Percentiles rank a stretch among this genome's conserved stretches.
Conservation (phyloP, 1,140 invertebrate species). For the Heliothis virescens region DNA sequence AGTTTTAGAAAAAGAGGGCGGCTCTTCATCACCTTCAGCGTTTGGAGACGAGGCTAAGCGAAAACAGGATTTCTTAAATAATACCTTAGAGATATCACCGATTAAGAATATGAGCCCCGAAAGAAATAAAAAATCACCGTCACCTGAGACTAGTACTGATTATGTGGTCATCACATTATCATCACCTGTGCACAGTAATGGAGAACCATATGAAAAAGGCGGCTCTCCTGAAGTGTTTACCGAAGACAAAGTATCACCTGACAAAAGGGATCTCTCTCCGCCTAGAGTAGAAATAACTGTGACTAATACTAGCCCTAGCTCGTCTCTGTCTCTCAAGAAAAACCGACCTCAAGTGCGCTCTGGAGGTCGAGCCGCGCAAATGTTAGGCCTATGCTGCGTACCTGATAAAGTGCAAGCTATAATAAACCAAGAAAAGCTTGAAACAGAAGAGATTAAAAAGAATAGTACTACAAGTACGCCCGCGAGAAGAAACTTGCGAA, state of each 20-base stretch:
- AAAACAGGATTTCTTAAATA: slow-evolving; percentile 85
- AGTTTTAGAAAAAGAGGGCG: slow-evolving; percentile 38
- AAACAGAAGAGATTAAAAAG: slow-evolving; percentile 72
- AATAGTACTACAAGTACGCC: slow-evolving; percentile 63
- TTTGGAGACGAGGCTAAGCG: slow-evolving; percentile 80
- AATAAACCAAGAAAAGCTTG: slow-evolving; percentile 61
- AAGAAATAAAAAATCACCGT: slow-evolving; percentile 68
- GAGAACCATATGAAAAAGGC: slow-evolving; percentile 71
- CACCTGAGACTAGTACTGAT: slow-evolving; percentile 74
- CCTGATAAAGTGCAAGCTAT: slow-evolving; percentile 68
- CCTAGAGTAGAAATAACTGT: slow-evolving; percentile 67
- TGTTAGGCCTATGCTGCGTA: slow-evolving; percentile 83
- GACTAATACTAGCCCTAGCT: slow-evolving; percentile 72
- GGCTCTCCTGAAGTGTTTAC: slow-evolving; percentile 79
- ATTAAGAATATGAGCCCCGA: slow-evolving; percentile 82
- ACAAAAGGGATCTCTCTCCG: slow-evolving; percentile 77
- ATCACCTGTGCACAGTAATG: slow-evolving; percentile 76
- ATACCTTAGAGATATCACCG: slow-evolving; percentile 86
- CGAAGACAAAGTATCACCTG: slow-evolving; percentile 76
- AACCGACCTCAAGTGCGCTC: slow-evolving; percentile 72
- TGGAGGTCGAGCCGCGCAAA: slow-evolving; percentile 83
- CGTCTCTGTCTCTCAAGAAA: slow-evolving; percentile 78
- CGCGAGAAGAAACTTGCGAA: slow-evolving; percentile 74
- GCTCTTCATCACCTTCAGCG: slow-evolving; percentile 60
- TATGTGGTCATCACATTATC: slow-evolving; percentile 75